Conservation (phyloP, 2,888 invertebrate species). For the Chydorus sphaericus region DNA sequence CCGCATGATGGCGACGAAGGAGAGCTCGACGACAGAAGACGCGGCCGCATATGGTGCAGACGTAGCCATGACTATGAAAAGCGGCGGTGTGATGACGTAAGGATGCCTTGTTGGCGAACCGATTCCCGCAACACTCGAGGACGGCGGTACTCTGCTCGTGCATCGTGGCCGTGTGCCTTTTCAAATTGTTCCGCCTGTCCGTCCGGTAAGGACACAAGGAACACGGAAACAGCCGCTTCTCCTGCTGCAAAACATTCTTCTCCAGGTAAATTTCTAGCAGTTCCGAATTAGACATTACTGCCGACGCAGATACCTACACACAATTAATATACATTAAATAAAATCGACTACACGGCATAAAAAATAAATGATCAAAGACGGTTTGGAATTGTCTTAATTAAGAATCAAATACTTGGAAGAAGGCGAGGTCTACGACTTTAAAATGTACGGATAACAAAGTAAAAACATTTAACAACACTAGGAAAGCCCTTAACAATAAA, state of each 20-base stretch:
- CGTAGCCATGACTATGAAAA: conserved; percentile 27
- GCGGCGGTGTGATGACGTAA: conserved; percentile 28
- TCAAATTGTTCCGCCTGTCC: conserved; percentile 24
- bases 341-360: too few relatives aligned
- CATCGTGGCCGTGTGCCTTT: conserved; percentile 31
- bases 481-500: too few relatives aligned
- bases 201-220: conserved; percentile 10
- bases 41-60: conserved; percentile 28
- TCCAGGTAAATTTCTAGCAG: not conserved
- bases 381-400: too few relatives aligned
- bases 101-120: conserved; percentile 29
- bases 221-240: conserved; percentile 10
- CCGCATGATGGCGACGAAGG: conserved; percentile 30
- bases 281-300: not conserved
- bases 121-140: conserved; percentile 28
- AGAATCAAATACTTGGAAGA: too few relatives aligned
- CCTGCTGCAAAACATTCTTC: not conserved
- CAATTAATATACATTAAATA: too few relatives aligned
- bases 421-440: too few relatives aligned
- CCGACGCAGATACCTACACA: too few relatives aligned
- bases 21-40: conserved; percentile 32
- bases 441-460: too few relatives aligned
- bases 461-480: too few relatives aligned
- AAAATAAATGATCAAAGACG: too few relatives aligned
- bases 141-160: conserved; percentile 26